Percentiles rank a stretch among this genome's conserved stretches.
Evolutionary conservation across 2,888 invertebrate genomes (phyloP).

Genomic region (Spodoptera picta): DNA sequence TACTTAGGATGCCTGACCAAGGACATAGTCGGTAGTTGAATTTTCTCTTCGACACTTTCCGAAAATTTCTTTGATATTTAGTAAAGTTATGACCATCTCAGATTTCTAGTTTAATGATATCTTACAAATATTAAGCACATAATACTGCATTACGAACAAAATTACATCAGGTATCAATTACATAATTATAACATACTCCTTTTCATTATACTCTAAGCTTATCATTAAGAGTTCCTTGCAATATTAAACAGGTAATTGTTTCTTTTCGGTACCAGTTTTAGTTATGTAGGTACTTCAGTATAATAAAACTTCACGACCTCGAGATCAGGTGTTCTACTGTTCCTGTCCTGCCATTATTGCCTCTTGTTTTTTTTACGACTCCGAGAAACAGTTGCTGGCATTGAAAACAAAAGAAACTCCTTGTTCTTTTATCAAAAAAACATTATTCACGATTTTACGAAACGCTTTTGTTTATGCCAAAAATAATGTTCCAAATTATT

Average conservation of each 20-base stretch:
- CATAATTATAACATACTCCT: too few relatives aligned
- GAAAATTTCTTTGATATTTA: neutral
- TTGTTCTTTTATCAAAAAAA: slow-evolving; percentile 5
- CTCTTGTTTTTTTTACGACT: slow-evolving; percentile 35
- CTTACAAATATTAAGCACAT: too few relatives aligned
- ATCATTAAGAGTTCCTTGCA: too few relatives aligned
- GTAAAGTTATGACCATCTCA: too few relatives aligned
- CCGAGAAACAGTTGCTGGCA: slow-evolving; percentile 29
- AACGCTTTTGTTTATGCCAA: slow-evolving; percentile 28
- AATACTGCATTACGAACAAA: neutral
- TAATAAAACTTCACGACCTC: slow-evolving; percentile 53
- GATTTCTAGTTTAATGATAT: too few relatives aligned
- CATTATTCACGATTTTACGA: slow-evolving; percentile 21
- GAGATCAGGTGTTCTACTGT: slow-evolving; percentile 57
- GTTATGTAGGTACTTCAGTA: slow-evolving; percentile 11
- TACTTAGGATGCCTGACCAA: slow-evolving; percentile 2
- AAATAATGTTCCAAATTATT: slow-evolving; percentile 42
- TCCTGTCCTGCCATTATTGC: slow-evolving; percentile 22
- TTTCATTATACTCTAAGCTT: too few relatives aligned
- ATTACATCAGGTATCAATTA: too few relatives aligned
- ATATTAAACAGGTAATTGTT: neutral
- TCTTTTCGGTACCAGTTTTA: slow-evolving; percentile 20
- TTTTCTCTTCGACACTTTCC: neutral
- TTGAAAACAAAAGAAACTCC: slow-evolving; percentile 8
- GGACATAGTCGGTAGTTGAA: neutral